A percentile compares a stretch with the other conserved stretches of the same genome.
Conservation (phyloP, 2,888 invertebrate genomes). For the Euspilapteryx auroguttella region DNA sequence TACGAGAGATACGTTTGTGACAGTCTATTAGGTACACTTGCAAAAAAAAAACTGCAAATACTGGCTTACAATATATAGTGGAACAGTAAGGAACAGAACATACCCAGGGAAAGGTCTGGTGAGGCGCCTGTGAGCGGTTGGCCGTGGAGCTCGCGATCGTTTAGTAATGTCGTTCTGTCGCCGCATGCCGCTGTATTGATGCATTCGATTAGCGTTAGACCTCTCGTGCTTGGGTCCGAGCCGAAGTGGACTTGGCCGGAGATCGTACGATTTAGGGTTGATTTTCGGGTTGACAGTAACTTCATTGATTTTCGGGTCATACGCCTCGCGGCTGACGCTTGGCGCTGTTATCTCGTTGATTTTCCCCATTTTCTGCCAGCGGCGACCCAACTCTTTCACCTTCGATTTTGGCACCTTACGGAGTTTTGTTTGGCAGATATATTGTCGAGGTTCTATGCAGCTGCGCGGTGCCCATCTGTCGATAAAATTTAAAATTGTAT, state of each 20-base stretch:
- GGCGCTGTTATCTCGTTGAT: slow-evolving; percentile 60
- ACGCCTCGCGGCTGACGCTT: slow-evolving; percentile 27
- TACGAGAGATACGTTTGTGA: no score
- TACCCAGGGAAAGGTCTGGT: slow-evolving; percentile 50
- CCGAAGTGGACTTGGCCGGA: slow-evolving; percentile 20
- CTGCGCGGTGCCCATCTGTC: slow-evolving; percentile 68
- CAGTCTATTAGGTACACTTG: no score
- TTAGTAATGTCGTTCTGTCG: no score
- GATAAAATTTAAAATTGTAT: slow-evolving; percentile 13
- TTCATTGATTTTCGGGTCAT: slow-evolving; percentile 32
- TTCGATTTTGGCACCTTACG: slow-evolving; percentile 47
- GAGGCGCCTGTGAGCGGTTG: slow-evolving; percentile 22
- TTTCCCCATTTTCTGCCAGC: slow-evolving; percentile 51
- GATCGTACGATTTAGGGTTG: slow-evolving; percentile 37
- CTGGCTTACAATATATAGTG: no score
- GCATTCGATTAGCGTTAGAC: no score
- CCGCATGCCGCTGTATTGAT: no score
- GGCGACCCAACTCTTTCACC: slow-evolving; percentile 39
- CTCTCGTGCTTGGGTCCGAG: slow-evolving; percentile 4
- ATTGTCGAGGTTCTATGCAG: slow-evolving; percentile 67
- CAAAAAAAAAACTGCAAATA: no score
- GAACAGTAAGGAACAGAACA: no score
- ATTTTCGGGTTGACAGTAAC: slow-evolving; percentile 27
- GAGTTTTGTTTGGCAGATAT: slow-evolving; percentile 70
- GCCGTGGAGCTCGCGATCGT: slow-evolving; percentile 15